Percentiles rank a stretch among this genome's conserved stretches.
Conservation (phyloP, 2,113 vertebrate genomes). For the Amazona vittata region DNA sequence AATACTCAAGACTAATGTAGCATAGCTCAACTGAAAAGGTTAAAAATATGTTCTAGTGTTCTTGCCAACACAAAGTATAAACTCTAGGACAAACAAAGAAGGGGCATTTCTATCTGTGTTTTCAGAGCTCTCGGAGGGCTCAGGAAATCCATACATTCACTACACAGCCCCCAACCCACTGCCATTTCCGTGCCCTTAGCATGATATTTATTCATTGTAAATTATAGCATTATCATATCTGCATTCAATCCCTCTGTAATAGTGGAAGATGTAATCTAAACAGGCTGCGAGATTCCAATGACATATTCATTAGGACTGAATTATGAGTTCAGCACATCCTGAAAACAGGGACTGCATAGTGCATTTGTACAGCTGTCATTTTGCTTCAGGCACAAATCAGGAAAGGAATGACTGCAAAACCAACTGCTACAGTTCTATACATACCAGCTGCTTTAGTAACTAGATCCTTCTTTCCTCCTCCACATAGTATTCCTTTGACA, state of each 20-base stretch:
- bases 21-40: background rate
- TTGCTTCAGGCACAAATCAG: conserved; percentile 62
- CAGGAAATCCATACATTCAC: conserved; percentile 10
- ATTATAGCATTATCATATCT: conserved; percentile 69
- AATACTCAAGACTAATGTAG: background rate
- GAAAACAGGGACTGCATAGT: conserved; percentile 72
- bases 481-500: background rate
- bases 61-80: conserved; percentile 20
- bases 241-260: conserved; percentile 59
- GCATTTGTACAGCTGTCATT: conserved; percentile 73
- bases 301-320: conserved; percentile 78
- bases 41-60: conserved; percentile 28
- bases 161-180: background rate
- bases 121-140: conserved; percentile 16
- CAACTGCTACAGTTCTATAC: conserved; percentile 38
- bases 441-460: conserved; percentile 65
- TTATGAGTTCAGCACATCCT: conserved; percentile 77
- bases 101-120: background rate
- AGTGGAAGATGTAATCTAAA: conserved; percentile 72
- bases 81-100: background rate
- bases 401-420: conserved; percentile 57
- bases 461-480: background rate
- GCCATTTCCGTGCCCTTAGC: conserved; percentile 65
- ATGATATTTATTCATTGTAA: conserved; percentile 73
- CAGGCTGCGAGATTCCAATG: conserved; percentile 72